Evolutionary conservation across 1,140 invertebrate species (phyloP).

Genomic region (Leptoteleia sp.): DNA sequence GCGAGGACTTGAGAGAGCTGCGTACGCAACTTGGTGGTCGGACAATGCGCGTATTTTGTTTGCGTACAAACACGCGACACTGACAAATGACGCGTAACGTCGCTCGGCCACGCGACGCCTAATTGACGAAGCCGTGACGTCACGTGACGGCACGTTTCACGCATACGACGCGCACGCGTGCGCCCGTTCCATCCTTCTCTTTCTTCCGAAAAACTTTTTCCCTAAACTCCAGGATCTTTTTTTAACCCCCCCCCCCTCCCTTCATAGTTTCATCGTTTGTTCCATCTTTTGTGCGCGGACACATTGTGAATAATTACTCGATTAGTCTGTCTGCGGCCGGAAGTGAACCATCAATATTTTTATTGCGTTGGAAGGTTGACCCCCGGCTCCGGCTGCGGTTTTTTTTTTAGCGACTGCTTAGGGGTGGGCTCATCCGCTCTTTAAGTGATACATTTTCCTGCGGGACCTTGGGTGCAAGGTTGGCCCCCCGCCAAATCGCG

Average conservation of each 20-base stretch:
- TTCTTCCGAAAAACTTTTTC: too few relatives aligned
- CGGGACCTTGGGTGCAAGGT: constrained; percentile 10
- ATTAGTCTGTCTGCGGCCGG: constrained; percentile 73
- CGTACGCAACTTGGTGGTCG: constrained; percentile 19
- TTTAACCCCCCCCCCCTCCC: neutral
- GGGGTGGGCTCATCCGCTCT: constrained; percentile 52
- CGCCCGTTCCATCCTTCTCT: neutral
- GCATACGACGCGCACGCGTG: constrained; percentile 22
- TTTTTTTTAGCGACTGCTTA: constrained; percentile 65
- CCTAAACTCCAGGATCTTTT: too few relatives aligned
- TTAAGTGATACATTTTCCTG: constrained; percentile 68
- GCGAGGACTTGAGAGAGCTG: constrained; percentile 9
- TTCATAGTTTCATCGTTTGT: constrained; percentile 9
- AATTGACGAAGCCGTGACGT: constrained; percentile 71
- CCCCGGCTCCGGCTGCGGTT: constrained; percentile 46
- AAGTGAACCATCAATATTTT: constrained; percentile 76
- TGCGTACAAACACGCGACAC: constrained; percentile 65
- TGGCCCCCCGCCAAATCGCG: neutral
- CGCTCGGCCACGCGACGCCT: constrained; percentile 74
- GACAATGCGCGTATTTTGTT: constrained; percentile 59
- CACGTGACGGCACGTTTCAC: constrained; percentile 49
- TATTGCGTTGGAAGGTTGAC: constrained; percentile 64
- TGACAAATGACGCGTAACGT: constrained; percentile 77
- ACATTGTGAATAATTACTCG: constrained; percentile 75
- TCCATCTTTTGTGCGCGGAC: constrained; percentile 33